These are phyloP conservation scores for Battus philenor DNA, from an alignment of 1,140 invertebrate species.

Conservation along the genomic window DNA sequence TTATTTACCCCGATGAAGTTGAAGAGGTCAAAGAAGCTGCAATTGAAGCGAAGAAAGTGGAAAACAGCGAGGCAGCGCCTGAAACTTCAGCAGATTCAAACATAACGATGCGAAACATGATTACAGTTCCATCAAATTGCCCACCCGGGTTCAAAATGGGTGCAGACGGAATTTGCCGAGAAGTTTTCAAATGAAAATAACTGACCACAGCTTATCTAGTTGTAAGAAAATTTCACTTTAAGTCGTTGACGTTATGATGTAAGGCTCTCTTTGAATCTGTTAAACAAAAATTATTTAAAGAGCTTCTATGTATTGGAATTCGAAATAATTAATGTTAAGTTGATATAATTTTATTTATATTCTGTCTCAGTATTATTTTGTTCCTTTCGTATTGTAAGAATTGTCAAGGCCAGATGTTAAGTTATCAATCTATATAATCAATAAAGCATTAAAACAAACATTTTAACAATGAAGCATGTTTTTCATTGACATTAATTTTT, in stretches of 20 bases:
- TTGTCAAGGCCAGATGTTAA: neutral
- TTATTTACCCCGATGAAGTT: constrained; percentile 52
- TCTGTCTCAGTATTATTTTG: constrained; percentile 9
- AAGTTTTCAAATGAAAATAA: constrained; percentile 33
- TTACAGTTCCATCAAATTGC: constrained; percentile 49
- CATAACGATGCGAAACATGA: constrained; percentile 37
- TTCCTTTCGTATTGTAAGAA: constrained; percentile 4
- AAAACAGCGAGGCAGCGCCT: constrained; percentile 22
- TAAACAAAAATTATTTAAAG: no score
- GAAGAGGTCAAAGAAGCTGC: constrained; percentile 26
- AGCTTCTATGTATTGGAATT: neutral
- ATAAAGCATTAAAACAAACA: no score
- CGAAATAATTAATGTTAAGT: neutral
- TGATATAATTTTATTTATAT: neutral
- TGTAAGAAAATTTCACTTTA: neutral
- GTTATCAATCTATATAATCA: neutral
- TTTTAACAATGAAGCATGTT: no score
- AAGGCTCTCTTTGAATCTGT: neutral
- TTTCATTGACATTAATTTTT: no score
- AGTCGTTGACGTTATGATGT: neutral
- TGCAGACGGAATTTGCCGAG: constrained; percentile 50
- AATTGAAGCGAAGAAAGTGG: constrained; percentile 26
- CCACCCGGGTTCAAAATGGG: constrained; percentile 42
- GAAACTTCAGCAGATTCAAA: constrained; percentile 3
- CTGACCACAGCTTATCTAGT: neutral